Evolutionary conservation across 2,797 vertebrate species (phyloP), one percentile per base, ranked within the genome.

Genomic region (Anniella stebbinsi): DNA sequence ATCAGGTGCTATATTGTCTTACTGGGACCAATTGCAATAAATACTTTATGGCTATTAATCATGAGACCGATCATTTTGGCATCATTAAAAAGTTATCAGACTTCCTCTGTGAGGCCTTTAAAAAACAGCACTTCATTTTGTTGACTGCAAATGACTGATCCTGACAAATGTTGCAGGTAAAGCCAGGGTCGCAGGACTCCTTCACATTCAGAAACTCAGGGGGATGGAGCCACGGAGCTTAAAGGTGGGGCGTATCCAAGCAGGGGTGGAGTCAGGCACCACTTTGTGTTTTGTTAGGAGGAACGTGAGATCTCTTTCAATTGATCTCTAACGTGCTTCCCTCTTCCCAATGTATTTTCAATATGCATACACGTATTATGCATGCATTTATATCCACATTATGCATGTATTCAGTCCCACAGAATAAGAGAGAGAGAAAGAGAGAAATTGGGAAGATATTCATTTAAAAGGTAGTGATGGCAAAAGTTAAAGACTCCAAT

Each of bases 11-110:
- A 70, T 57, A 87, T 28, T 86, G 38, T 78, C 84, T 91, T 76
- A 87, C 66, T 87, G 91, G 77, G 87, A 86, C 70, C 80, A 45
- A 70, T 87, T 70, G 63, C 38, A 86, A 51, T 83, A 83, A 86
- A 82, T 87, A 83, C 78, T 78, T 89, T 83, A 82, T 81, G 84
- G 72, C 30, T 76, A 89, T 91, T 91, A 89, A 72, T 91, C 91
- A 87, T 89, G 73, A 87, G 80, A 81, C 84, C 51, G 67, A 70
- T 87, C 84, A 91, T 83, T 89, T n/a, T 83, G 80, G 48, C 70
- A 89, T 82, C 63, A 83, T 83, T 91, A 87, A 89, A 77, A 88
- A 69, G 69, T 91, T 86, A 36, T 41, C 30, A 77, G 51, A 48
- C 72, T 88, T 87, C 78, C 41, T 87, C 48, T 63, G 76, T 36